Evolutionary conservation across 2,888 invertebrate species (phyloP).

Genomic region (Eristalinus sepulchralis): DNA sequence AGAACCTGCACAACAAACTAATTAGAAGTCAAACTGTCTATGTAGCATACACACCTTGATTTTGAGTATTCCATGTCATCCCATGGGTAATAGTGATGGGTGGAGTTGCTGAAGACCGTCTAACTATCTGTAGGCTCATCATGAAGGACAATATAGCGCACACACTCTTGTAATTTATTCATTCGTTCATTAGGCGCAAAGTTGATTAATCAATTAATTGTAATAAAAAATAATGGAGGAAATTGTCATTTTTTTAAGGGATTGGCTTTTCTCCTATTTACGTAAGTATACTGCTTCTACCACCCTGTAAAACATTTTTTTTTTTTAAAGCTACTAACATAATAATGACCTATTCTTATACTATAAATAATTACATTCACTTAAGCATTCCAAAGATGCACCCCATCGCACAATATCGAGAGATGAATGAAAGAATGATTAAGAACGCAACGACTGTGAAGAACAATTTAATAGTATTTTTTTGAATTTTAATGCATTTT

Average conservation of each 20-base stretch:
- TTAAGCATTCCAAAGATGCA: conserved; percentile 23
- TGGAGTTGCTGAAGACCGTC: conserved; percentile 48
- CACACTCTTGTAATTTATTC: conserved; percentile 32
- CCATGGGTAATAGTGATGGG: conserved; percentile 64
- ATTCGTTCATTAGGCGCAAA: conserved; percentile 62
- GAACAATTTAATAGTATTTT: conserved; percentile 66
- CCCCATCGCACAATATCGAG: conserved; percentile 5
- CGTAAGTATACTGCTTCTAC: no score
- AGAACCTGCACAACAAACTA: conserved; percentile 66
- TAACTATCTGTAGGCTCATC: conserved; percentile 57
- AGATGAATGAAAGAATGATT: conserved; percentile 48
- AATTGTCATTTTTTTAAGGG: conserved; percentile 30
- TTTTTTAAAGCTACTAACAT: not conserved
- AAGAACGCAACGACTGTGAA: conserved; percentile 54
- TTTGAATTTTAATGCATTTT: no score
- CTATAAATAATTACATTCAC: conserved; percentile 58
- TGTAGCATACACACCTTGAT: conserved; percentile 67
- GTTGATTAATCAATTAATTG: conserved; percentile 68
- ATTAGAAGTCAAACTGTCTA: conserved; percentile 66
- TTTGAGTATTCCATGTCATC: conserved; percentile 63
- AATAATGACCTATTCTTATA: conserved; percentile 24
- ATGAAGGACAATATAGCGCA: conserved; percentile 27
- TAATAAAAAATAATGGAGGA: conserved; percentile 44
- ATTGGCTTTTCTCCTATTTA: conserved; percentile 13
- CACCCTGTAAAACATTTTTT: no score